Evolutionary conservation across 2,797 vertebrate species (phyloP), one percentile per base, ranked within the genome.

Genomic region (Myiotriccus ornatus): DNA sequence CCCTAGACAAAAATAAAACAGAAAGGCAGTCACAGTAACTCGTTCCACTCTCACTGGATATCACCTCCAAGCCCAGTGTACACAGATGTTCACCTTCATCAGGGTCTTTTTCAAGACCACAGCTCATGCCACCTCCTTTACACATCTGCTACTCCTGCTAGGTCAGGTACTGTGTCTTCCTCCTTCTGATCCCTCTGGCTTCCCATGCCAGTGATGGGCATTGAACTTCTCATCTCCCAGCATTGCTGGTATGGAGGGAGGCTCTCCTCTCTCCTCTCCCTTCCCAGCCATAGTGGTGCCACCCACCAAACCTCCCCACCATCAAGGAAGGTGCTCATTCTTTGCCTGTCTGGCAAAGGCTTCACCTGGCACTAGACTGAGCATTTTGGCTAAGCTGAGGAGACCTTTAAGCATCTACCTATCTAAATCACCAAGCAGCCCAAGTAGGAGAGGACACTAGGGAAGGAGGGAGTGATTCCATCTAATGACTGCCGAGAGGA

Each of bases 1-100:
- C 92, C 82, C 80, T 86, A 80, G 85, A 94, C 89, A 91, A 93
- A 96, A 96, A 96, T 96, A 95, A 95, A 95, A 77, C 65, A 82
- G 76, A 95, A 93, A 39, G 57, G 44, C 62, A 79, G 71, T 70
- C 4, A 0, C 82, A 95, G 88, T 93, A 92, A 81, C 88, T 89
- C 14, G 0, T 91, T 84, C 89, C 60, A 93, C 93, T 93, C 95
- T 96, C 56, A 74, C 83, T 94, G 77, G 68, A 7, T 67, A 84
- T 71, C 62, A 57, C 30, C 47, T 75, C 55, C 2, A 1, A 89
- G 65, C 32, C 59, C 52, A 34, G 16, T 3, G 8, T 19, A 76
- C 4, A 2, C 35, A 59, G 41, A 53, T 16, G 6, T 69, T 55
- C 34, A 41, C 21, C 73, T 84, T 63, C 62, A 78, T n/a, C 35